Evolutionary conservation across 2,113 vertebrate genomes (phyloP), one percentile per base, ranked within the genome.

Genomic region (Plecotus auritus): DNA sequence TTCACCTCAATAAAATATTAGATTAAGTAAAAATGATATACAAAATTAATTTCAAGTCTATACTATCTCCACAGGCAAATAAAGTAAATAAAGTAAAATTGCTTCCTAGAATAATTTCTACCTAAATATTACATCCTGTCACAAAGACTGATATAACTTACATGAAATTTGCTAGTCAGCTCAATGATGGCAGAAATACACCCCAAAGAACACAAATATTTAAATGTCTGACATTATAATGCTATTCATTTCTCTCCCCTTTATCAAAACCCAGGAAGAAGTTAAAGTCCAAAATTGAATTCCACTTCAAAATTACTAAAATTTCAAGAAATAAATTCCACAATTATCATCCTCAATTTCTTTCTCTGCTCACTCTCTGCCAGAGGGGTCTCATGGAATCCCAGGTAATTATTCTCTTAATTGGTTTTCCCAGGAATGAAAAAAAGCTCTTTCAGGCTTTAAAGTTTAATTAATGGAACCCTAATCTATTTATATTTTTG

Each of bases 1-100:
- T 96, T 91, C 94, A 64, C 56, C 56, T 97, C 54, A 82, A 91
- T 72, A 97, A 96, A 88, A 73, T 88, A 90, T 56, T 74, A 85
- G 16, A 72, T 95, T 78, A 95, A 95, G 9, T 89, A 30, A 96
- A 91, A 94, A 56, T 70, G 78, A 80, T 70, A 67, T 9, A 85
- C 37, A 88, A 74, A 91, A 59, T 95, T 96, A 92, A 80, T 91
- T 95, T 76, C 35, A 87, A 85, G 11, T 37, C 2, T 59, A 37
- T 26, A 54, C 8, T 92, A 37, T 16, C 1, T 14, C 5, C 28
- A 72, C 2, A 74, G 30, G 16, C 11, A 80, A 86, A 74, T 66
- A 81, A 80, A 69, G 1, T 85, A 85, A 90, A 56, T 80, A 83
- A 87, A 90, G 73, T 72, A 90, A 83, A 96, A 77, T 56, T 69